Conservation (phyloP, 2,888 invertebrate genomes). For the Ophraella communa region DNA sequence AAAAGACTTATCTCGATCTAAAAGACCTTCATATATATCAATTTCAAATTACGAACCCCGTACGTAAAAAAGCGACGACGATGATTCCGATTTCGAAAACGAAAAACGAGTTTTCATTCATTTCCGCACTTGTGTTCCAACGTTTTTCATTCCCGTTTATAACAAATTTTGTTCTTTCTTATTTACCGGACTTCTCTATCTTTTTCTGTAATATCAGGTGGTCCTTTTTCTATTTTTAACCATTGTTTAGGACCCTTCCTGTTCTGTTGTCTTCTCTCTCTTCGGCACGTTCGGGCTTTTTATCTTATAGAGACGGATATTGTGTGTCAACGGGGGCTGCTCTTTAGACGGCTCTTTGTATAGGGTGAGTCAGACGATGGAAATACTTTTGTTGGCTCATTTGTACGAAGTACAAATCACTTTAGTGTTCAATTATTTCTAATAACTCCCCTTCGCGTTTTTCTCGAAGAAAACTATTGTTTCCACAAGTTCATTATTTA, state of each 20-base stretch:
- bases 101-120: conserved; percentile 14
- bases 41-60: conserved; percentile 21
- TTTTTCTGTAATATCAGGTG: conserved; percentile 22
- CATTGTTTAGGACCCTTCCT: conserved; percentile 28
- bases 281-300: conserved; percentile 15
- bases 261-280: conserved; percentile 12
- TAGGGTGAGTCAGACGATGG: conserved; percentile 18
- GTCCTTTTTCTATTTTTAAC: conserved; percentile 29
- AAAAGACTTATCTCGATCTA: conserved; percentile 25
- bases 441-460: not conserved
- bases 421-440: conserved; percentile 11
- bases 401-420: conserved; percentile 17
- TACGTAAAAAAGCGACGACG: not conserved
- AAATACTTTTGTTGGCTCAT: conserved; percentile 11
- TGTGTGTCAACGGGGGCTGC: conserved; percentile 40
- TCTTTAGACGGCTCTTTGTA: conserved; percentile 21
- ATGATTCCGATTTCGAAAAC: not conserved
- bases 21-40: conserved; percentile 30
- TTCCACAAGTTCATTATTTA: no score
- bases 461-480: not conserved
- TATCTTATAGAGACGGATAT: conserved; percentile 39
- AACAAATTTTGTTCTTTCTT: conserved; percentile 17
- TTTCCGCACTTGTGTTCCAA: conserved; percentile 16
- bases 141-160: conserved; percentile 10
- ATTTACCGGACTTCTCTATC: conserved; percentile 12